These are phyloP conservation scores for Ostrea edulis DNA, from an alignment of 1,140 invertebrate species.

Conservation along the genomic window DNA sequence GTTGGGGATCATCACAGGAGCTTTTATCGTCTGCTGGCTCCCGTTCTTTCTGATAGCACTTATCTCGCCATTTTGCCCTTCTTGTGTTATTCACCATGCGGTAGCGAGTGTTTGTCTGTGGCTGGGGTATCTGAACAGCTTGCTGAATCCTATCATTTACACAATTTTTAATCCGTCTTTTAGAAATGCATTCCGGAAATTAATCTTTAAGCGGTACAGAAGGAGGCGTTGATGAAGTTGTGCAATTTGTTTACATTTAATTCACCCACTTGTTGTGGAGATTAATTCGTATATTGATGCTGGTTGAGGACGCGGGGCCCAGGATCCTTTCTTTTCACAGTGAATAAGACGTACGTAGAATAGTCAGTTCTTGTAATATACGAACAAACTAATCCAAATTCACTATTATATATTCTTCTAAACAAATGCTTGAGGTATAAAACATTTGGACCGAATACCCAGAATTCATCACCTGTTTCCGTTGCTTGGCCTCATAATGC, in stretches of 20 bases:
- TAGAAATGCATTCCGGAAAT: slow-evolving; percentile 76
- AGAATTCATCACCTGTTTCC: too few relatives aligned
- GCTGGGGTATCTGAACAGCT: slow-evolving; percentile 78
- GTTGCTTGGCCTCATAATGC: too few relatives aligned
- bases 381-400: too few relatives aligned
- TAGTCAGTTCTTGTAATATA: too few relatives aligned
- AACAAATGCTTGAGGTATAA: too few relatives aligned
- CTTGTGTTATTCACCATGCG: slow-evolving; percentile 73
- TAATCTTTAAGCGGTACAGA: slow-evolving; percentile 52
- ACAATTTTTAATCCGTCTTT: slow-evolving; percentile 80
- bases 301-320: not conserved
- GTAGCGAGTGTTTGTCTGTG: slow-evolving; percentile 77
- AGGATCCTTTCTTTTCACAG: not conserved
- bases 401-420: too few relatives aligned
- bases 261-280: not conserved
- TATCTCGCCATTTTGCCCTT: slow-evolving; percentile 70
- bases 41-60: slow-evolving; percentile 79
- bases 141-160: slow-evolving; percentile 79
- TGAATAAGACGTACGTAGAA: not conserved
- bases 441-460: too few relatives aligned
- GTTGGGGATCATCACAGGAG: slow-evolving; percentile 80
- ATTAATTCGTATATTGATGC: not conserved
- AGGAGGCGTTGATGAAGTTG: not conserved
- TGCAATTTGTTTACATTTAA: not conserved
- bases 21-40: slow-evolving; percentile 79